Evolutionary conservation across 2,888 invertebrate species (phyloP).

Genomic region (Scrobipalpa costella): DNA sequence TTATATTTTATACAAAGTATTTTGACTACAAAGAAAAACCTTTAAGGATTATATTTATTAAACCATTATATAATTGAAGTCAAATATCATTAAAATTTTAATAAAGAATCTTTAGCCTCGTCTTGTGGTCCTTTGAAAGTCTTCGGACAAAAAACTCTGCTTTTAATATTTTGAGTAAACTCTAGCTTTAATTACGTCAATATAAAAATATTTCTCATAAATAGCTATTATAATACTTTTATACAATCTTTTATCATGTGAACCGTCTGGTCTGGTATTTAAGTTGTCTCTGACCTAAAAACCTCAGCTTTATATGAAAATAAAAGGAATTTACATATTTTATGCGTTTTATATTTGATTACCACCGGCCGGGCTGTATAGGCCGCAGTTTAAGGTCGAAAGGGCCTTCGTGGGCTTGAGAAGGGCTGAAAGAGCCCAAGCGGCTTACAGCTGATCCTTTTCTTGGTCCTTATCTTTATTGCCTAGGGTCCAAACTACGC

Average conservation of each 20-base stretch:
- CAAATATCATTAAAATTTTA: too few species aligned
- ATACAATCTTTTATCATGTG: background rate
- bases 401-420: background rate
- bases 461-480: background rate
- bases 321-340: conserved; percentile 14
- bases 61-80: too few species aligned
- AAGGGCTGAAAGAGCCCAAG: conserved; percentile 8
- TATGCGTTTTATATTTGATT: conserved; percentile 17
- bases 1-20: background rate
- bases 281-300: background rate
- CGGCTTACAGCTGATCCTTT: conserved; percentile 5
- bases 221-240: background rate
- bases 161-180: too few species aligned
- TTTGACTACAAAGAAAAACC: too few species aligned
- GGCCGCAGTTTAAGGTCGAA: conserved; percentile 8
- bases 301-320: conserved; percentile 8
- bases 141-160: too few species aligned
- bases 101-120: too few species aligned
- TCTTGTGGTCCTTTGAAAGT: too few species aligned
- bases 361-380: background rate
- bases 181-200: too few species aligned
- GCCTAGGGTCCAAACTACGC: conserved; percentile 4
- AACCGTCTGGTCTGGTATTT: background rate
- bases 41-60: too few species aligned
- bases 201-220: too few species aligned